Percentiles rank a stretch among this genome's conserved stretches.
Conservation (phyloP, 1,140 invertebrate species). For the Drosophila pruinosa region DNA sequence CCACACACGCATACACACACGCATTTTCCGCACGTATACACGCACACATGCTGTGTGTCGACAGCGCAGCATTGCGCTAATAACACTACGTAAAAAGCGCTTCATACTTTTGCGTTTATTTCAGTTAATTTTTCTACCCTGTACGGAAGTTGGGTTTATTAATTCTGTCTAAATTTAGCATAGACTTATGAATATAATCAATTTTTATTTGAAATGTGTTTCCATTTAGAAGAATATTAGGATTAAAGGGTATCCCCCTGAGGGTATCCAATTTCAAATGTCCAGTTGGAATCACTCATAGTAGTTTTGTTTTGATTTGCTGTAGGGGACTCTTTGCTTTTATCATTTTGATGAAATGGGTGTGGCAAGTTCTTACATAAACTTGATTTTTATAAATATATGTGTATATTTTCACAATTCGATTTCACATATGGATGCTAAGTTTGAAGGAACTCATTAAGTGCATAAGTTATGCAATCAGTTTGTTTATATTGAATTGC, state of each 20-base stretch:
- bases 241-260: neutral
- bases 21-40: neutral
- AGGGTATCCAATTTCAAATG: too few relatives aligned
- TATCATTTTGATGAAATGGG: neutral
- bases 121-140: conserved; percentile 38
- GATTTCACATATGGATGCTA: neutral
- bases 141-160: neutral
- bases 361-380: neutral
- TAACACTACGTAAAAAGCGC: conserved; percentile 42
- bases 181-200: neutral
- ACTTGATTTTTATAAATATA: too few relatives aligned
- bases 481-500: too few relatives aligned
- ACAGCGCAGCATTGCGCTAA: conserved; percentile 30
- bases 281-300: too few relatives aligned
- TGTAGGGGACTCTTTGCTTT: neutral
- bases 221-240: neutral
- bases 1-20: conserved; percentile 18
- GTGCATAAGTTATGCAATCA: neutral
- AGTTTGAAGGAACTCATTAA: neutral
- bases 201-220: neutral
- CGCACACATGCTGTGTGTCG: neutral
- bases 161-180: neutral
- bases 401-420: too few relatives aligned
- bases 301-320: neutral
- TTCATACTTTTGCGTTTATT: conserved; percentile 58